Base-by-base conservation (phyloP, 2,113 vertebrate species). In the Phycodurus eques region DNA sequence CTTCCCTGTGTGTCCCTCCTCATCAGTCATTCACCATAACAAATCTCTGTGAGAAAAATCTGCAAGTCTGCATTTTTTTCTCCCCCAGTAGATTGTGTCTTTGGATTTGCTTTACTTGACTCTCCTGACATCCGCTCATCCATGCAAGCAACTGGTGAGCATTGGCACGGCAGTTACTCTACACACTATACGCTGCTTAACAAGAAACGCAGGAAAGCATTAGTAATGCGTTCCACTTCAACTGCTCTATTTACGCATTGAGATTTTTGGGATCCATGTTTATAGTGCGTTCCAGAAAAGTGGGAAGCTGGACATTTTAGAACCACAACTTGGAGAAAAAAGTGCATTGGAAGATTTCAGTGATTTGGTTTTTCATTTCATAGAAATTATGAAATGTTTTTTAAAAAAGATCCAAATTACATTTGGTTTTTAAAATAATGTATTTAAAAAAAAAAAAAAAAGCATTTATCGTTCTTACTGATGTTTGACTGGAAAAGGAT, bases 11-110 rank as follows among this genome's bases (percentile, higher is more conserved):
- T 70, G 75, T 83, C 72, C 74, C 74, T n/a, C 39, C 73, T 82
- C 88, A 92, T 93, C 83, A 90, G 83, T 84, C 85, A 91, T 91
- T 92, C 77, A 93, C 74, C 15, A 79, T 78, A 77, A 88, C 83
- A 88, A 88, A 90, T 83, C 73, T 87, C 46, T 76, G 85, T 83
- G 86, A 73, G 85, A 85, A 75, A 88, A 91, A 91, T 87, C 68
- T 87, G 90, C 90, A 90, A 90, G 82, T 85, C 77, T 67, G 90
- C 90, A 87, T 80, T 91, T 92, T 90, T 79, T 17, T 71, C 75
- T 71, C 66, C 75, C 79, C 78, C 79, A 80, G 86, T 71, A 75
- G 83, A 81, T 78, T 78, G 73, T 83, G 33, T 82, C 71, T 76
- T 46, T 68, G 72, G 49, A n/a, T 82, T 82, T 75, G 68, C 79